These are phyloP conservation scores for Drepanosiphum platanoidis DNA, from an alignment of 2,888 invertebrate genomes.

Conservation along the genomic window DNA sequence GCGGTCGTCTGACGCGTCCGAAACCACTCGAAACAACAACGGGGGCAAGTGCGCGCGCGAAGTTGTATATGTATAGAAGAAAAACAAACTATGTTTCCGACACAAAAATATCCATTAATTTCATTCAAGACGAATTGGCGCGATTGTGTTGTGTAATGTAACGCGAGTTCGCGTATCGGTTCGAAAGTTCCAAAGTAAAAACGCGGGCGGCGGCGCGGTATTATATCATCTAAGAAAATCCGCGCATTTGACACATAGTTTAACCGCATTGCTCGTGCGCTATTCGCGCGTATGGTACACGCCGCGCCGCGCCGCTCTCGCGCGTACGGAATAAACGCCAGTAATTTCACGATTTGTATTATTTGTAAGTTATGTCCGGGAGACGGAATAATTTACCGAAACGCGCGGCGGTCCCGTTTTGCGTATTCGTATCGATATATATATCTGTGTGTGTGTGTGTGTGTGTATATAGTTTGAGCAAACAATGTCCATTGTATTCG, in stretches of 20 bases:
- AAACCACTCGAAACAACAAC: not conserved
- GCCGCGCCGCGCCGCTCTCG: no score
- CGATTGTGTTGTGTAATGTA: not conserved
- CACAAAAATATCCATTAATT: not conserved
- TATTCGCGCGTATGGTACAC: not conserved
- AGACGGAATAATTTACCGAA: not conserved
- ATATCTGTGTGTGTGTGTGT: no score
- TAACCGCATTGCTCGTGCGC: not conserved
- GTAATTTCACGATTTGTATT: constrained; percentile 30
- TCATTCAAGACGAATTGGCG: not conserved
- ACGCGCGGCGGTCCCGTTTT: not conserved
- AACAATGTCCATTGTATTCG: constrained; percentile 19
- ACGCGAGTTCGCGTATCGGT: not conserved
- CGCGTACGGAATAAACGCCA: constrained; percentile 1
- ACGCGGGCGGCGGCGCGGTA: not conserved
- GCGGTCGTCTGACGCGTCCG: not conserved
- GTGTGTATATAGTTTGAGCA: not conserved
- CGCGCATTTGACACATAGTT: not conserved
- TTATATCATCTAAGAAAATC: not conserved
- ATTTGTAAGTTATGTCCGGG: not conserved
- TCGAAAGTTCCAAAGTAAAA: not conserved
- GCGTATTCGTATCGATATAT: constrained; percentile 23
- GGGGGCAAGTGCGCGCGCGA: not conserved
- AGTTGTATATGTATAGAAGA: not conserved
- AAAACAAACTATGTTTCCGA: not conserved